These are phyloP conservation scores for Lasioglossum morio DNA, from an alignment of 2,888 invertebrate genomes.

Conservation along the genomic window DNA sequence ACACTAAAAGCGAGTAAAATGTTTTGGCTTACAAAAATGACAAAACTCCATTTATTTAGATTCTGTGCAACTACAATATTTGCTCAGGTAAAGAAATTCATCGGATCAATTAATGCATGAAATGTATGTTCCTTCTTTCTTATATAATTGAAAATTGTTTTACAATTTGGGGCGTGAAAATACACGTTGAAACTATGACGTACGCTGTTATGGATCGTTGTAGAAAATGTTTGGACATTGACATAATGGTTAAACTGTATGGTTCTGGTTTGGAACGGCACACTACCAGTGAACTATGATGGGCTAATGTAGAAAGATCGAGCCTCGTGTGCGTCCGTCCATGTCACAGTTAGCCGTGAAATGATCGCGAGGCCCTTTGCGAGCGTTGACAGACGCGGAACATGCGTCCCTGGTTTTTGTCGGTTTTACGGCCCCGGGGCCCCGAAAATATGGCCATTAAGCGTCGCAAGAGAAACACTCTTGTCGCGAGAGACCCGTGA, in stretches of 20 bases:
- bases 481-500: constrained; percentile 63
- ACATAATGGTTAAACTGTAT: not conserved
- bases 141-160: not conserved
- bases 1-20: too few relatives aligned
- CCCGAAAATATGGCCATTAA: constrained; percentile 79
- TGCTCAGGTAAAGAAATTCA: too few relatives aligned
- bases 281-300: not conserved
- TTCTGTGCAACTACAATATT: too few relatives aligned
- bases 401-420: constrained; percentile 79
- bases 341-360: constrained; percentile 48
- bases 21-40: too few relatives aligned
- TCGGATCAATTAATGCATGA: too few relatives aligned
- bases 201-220: not conserved
- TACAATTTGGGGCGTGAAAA: not conserved
- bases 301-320: not conserved
- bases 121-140: not conserved
- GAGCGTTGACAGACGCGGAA: constrained; percentile 79
- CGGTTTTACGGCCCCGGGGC: constrained; percentile 76
- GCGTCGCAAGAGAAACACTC: constrained; percentile 67
- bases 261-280: not conserved
- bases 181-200: not conserved
- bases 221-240: not conserved
- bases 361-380: constrained; percentile 53
- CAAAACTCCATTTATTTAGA: too few relatives aligned
- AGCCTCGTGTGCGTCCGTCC: constrained; percentile 26